Conservation (phyloP, 2,113 vertebrate species). For the Meriones unguiculatus region DNA sequence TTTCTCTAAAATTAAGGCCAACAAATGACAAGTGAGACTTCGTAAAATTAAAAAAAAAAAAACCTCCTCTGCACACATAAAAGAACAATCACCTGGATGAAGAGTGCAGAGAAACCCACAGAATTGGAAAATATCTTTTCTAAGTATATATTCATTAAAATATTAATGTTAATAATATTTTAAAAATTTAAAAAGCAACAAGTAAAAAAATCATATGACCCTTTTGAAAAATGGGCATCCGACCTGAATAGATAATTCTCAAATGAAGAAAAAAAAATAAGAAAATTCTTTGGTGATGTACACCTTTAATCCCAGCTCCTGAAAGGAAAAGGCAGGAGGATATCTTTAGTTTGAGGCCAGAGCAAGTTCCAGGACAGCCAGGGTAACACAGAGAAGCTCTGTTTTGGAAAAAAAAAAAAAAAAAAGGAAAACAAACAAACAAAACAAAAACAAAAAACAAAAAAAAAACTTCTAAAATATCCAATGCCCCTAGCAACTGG, state of each 20-base stretch:
- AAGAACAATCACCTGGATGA: neutral
- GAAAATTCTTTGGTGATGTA: neutral
- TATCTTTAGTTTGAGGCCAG: neutral
- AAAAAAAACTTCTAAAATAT: neutral
- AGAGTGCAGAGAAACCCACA: neutral
- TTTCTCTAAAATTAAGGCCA: neutral
- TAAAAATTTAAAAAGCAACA: neutral
- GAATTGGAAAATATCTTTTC: neutral
- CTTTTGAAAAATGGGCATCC: neutral
- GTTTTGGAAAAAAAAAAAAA: neutral
- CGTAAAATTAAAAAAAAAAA: neutral
- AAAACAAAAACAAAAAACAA: too few species aligned
- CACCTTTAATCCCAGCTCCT: neutral
- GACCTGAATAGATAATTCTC: neutral
- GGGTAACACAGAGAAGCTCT: neutral
- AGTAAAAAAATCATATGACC: neutral
- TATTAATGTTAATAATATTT: neutral
- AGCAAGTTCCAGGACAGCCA: neutral
- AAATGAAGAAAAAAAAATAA: neutral
- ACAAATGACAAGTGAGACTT: neutral
- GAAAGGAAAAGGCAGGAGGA: neutral
- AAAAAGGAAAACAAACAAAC: neutral
- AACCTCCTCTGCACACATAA: neutral
- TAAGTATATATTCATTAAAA: neutral
- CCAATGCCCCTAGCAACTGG: neutral